Base-by-base conservation (phyloP, 1,140 invertebrate species). In the Bombyx mori region DNA sequence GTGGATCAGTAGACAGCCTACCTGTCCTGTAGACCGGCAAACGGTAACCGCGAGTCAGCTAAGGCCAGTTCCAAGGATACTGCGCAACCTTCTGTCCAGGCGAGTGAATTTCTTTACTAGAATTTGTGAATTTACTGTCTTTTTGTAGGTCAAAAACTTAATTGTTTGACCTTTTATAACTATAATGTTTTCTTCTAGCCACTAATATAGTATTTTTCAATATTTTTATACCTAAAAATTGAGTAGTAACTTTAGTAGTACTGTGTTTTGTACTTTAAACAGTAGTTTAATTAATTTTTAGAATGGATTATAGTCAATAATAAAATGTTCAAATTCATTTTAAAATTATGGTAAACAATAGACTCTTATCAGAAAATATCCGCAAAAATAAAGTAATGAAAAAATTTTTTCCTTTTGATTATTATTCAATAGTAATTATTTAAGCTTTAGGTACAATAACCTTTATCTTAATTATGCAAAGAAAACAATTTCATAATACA, bases 21-120 rank as follows among this genome's bases (percentile, higher is more conserved):
- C 95, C 22, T 99, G 97, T 84, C 97, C 97, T 26, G 92, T 98
- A 48, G 97, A 99, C 84, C 91, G 97, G 53, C 95, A 95, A 73
- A 90, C 93, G 51, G 94, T 98, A 56, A 97, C 95, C 42, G 91
- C 93, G 10, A 92, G 93, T 57, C 95, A 98, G 81, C 87, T 99
- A 4, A 92, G 96, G 82, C 93, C 95, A 60, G 97, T 97, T 53
- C 97, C 97, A 42, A 90, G 97, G 76, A 98, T 99, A 73, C 90
- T 98, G 61, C 91, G 95, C 68, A 99, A 98, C 88, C 89, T 99
- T 55, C 85, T 98, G 48, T 93, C 96, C 60, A 93, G 94, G 90
- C 93, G 84, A 66, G 42, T 71, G 59, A 26, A 71, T 75, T 73
- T 75, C 66, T 1, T 58, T 65, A 73, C 76, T 56, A 54, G 6